Evolutionary conservation across 2,888 invertebrate species (phyloP), one percentile per base, ranked within the genome.

Genomic region (Thera obeliscata): DNA sequence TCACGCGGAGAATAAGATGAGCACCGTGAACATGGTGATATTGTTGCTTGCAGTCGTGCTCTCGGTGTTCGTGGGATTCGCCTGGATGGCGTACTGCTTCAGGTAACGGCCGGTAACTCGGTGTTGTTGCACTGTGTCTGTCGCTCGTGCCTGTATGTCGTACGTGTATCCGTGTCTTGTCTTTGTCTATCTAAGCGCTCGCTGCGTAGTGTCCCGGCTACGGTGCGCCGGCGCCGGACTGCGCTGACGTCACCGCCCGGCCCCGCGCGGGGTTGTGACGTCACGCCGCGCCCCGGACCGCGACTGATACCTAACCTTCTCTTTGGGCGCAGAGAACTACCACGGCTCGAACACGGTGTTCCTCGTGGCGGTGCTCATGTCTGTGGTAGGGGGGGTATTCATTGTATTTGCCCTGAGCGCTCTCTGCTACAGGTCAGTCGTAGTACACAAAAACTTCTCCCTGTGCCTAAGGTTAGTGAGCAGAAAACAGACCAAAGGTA

Each of bases 401-500:
- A 96, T 98, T 95, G 96, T 98, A 96, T 98, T 98, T 96, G 98
- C 98, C 95, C 97, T 98, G 96, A 97, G 98, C 97, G 98, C 98
- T 95, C 97, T 98, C 96, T 98, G 98, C 97, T 98, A 98, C 97
- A 98, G 98, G 98, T 98, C 98, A 97, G 98, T 98, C 96, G 98
- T 98, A 97, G 98, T 98, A 96, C 97, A 98, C 97, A 97, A 97
- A 97, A 98, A 97, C 97, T 97, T 97, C 97, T 97, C 97, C 97
- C 97, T 97, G 96, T 98, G 98, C 96, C 97, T 98, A 97, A 98
- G 98, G 98, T 98, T 97, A 98, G 98, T 98, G 96, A 96, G 97
- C 97, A 97, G 97, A 96, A 96, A 95, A 95, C 95, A 94, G 94
- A 94, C 95, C 95, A 95, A 94, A 94, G 95, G 95, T 95, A 95